Evolutionary conservation across 2,888 invertebrate genomes (phyloP), one percentile per base, ranked within the genome.

Genomic region (Caenorhabditis becei): DNA sequence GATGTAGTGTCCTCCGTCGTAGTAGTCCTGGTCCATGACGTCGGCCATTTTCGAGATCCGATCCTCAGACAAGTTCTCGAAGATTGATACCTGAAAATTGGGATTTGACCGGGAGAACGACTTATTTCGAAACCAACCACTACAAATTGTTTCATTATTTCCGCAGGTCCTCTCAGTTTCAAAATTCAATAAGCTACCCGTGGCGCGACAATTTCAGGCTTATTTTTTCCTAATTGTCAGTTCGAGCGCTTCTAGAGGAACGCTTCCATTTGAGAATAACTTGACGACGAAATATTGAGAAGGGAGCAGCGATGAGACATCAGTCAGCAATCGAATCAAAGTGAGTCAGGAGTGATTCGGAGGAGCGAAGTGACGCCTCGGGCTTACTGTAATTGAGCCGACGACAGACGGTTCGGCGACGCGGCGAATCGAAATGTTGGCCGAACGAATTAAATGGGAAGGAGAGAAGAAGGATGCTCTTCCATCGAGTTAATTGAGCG

Each of bases 11-110:
- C 94, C 95, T 2, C 95, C 94, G 32, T 94, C 94, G 92, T 95
- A 96, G 91, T 95, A 87, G 62, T 88, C 88, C 61, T 95, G 94
- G 92, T 96, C 95, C 58, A 97, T 93, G 67, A 96, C 94, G 91
- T 96, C 96, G 0, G 96, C 95, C 72, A 97, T 95, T 92, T 95
- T 95, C 41, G 89, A 89, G 78, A 91, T 86, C 14, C 90, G 82
- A 61, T 91, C 91, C 63, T 91, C 90, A 24, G 83, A 66, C 56
- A 91, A 85, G 35, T 87, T 86, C 78, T 88, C 88, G 86, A 91
- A 90, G 59, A 91, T 89, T 32, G 89, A 82, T 0, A 91, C 87
- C 86, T 87, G 63, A n/a, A 84, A 81, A 51, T 56, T 41, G 14
- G 47, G 23, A n/a, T 1, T 20, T 23, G 23, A 51, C 23, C 8